These are phyloP conservation scores for Suillia variegata DNA, from an alignment of 2,888 invertebrate genomes.

Conservation along the genomic window DNA sequence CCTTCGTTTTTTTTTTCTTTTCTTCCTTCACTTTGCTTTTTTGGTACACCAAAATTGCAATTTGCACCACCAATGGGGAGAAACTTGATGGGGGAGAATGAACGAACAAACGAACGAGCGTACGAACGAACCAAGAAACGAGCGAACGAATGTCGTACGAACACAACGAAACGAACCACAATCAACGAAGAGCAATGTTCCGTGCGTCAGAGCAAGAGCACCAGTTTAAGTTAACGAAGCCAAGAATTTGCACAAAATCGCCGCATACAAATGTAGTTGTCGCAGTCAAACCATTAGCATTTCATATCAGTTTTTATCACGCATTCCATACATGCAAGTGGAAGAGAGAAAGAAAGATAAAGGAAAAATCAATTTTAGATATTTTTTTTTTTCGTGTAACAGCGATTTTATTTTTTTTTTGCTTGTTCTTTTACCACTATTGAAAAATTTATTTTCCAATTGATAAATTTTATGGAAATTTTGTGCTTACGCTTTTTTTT, in stretches of 20 bases:
- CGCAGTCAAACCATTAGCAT: conserved; percentile 25
- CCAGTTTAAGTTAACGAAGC: no score
- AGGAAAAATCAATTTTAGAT: conserved; percentile 35
- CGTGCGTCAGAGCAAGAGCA: no score
- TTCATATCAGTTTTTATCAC: conserved; percentile 8
- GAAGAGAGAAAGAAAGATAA: conserved; percentile 26
- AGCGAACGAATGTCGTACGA: conserved; percentile 26
- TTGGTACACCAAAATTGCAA: conserved; percentile 61
- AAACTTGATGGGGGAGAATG: conserved; percentile 41
- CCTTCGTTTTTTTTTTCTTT: conserved; percentile 40
- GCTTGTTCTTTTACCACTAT: no score
- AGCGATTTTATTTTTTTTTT: conserved; percentile 16
- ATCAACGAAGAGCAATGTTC: no score
- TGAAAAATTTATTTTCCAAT: conserved; percentile 14
- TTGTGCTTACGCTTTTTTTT: conserved; percentile 29
- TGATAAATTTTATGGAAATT: conserved; percentile 23
- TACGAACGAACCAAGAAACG: conserved; percentile 4
- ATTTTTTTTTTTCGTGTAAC: conserved; percentile 23
- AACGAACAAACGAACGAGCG: conserved; percentile 10
- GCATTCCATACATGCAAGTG: conserved; percentile 20
- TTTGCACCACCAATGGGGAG: conserved; percentile 51
- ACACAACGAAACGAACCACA: no score
- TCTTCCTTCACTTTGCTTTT: conserved; percentile 47
- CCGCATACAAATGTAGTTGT: conserved; percentile 19
- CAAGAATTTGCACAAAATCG: no score